A percentile compares a stretch with the other conserved stretches of the same genome.
Evolutionary conservation across 2,797 vertebrate species (phyloP).

Genomic region (Carduelis carduelis): DNA sequence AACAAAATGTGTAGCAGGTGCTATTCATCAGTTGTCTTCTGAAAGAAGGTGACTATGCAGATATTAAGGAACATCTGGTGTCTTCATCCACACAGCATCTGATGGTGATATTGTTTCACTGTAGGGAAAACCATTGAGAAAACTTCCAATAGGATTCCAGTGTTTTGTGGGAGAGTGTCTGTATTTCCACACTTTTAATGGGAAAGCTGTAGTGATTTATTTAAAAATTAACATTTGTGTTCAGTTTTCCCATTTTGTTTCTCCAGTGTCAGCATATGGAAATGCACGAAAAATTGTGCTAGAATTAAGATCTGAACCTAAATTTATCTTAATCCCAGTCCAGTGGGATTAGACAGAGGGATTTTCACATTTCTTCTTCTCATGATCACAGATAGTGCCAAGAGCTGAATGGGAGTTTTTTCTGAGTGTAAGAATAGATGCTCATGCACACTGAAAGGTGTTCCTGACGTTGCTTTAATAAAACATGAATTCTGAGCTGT

Average conservation of each 20-base stretch:
- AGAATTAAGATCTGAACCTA: not conserved
- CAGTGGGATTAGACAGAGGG: not conserved
- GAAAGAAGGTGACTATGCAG: not conserved
- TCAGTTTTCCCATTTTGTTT: not conserved
- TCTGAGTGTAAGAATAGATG: not conserved
- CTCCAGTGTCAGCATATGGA: not conserved
- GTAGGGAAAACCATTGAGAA: not conserved
- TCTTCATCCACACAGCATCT: not conserved
- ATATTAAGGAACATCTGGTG: not conserved
- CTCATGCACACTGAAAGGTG: not conserved
- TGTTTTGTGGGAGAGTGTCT: not conserved
- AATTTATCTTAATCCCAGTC: not conserved
- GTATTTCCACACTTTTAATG: not conserved
- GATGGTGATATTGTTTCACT: not conserved
- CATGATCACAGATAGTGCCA: rapidly evolving
- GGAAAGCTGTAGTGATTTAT: not conserved
- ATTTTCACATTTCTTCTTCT: not conserved
- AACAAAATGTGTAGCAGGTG: not conserved
- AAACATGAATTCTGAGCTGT: not conserved
- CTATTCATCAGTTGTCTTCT: not conserved
- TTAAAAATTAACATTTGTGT: not conserved
- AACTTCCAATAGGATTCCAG: not conserved
- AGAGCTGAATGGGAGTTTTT: not conserved
- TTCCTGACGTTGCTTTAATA: not conserved
- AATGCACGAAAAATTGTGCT: rapidly evolving